Conservation (phyloP, 2,888 invertebrate species). For the Orthonychiurus folsomi region DNA sequence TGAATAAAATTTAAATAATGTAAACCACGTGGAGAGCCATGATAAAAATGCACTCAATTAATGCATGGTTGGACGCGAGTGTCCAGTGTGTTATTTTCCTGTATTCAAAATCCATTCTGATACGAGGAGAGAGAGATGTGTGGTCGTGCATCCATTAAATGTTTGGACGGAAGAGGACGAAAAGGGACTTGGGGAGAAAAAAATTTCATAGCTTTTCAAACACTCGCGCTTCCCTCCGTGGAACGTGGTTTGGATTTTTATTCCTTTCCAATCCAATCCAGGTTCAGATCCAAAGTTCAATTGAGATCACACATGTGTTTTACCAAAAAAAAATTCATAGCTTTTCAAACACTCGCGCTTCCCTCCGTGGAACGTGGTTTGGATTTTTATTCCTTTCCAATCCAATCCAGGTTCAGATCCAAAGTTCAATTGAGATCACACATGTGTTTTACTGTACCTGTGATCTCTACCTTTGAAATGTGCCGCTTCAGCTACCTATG, state of each 20-base stretch:
- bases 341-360: neutral
- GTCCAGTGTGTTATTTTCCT: neutral
- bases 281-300: too few relatives aligned
- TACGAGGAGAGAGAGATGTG: neutral
- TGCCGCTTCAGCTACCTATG: neutral
- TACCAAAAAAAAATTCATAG: neutral
- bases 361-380: neutral
- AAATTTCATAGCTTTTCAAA: neutral
- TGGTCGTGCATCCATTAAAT: neutral
- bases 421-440: too few relatives aligned
- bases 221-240: neutral
- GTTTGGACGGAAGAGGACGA: neutral
- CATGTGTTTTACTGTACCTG: too few relatives aligned
- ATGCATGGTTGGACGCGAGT: neutral
- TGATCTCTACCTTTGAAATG: neutral
- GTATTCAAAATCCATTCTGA: too few relatives aligned
- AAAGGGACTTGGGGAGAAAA: too few relatives aligned
- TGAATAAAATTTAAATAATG: neutral
- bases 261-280: too few relatives aligned
- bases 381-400: neutral
- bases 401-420: too few relatives aligned
- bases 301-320: too few relatives aligned
- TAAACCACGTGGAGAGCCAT: neutral
- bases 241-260: slow-evolving; percentile 1
- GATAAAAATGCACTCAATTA: neutral